Conservation (phyloP, 1,140 invertebrate species). For the Drosophila lini region DNA sequence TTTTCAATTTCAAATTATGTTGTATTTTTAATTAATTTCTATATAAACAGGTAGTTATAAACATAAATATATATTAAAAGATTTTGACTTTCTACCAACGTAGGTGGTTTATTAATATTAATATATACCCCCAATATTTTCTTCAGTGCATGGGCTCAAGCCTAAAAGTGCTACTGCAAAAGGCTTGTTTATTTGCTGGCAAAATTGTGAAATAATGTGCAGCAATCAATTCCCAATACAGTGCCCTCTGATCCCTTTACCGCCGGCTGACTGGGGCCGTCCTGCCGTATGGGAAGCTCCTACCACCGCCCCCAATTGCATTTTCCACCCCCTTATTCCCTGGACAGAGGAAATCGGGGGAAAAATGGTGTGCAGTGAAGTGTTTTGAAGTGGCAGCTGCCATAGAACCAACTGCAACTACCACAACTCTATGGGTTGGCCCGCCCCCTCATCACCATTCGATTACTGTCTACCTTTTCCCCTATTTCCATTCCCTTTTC, state of each 20-base stretch:
- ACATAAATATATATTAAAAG: too few species aligned
- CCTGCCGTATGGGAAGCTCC: background rate
- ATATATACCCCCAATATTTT: background rate
- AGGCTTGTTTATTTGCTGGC: conserved; percentile 73
- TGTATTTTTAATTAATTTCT: too few species aligned
- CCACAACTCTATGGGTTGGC: conserved; percentile 29
- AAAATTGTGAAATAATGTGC: conserved; percentile 81
- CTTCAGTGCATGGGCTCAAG: conserved; percentile 16
- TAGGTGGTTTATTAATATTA: background rate
- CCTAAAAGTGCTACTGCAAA: conserved; percentile 17
- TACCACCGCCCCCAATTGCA: conserved; percentile 5
- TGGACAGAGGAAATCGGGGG: conserved; percentile 5
- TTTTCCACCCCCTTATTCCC: background rate
- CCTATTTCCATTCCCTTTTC: background rate
- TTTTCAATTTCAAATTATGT: too few species aligned
- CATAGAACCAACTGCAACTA: conserved; percentile 37
- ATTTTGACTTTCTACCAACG: too few species aligned
- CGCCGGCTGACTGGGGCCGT: background rate
- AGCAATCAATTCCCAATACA: conserved; percentile 78
- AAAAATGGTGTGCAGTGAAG: conserved; percentile 70
- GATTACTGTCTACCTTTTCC: conserved; percentile 9
- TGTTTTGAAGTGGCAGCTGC: conserved; percentile 69
- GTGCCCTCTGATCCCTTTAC: conserved; percentile 30
- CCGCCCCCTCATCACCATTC: conserved; percentile 14
- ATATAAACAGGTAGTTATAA: too few species aligned